phyloP scores from a whole-genome alignment of 2,888 invertebrate species.

The Branchellion lobata region DNA sequence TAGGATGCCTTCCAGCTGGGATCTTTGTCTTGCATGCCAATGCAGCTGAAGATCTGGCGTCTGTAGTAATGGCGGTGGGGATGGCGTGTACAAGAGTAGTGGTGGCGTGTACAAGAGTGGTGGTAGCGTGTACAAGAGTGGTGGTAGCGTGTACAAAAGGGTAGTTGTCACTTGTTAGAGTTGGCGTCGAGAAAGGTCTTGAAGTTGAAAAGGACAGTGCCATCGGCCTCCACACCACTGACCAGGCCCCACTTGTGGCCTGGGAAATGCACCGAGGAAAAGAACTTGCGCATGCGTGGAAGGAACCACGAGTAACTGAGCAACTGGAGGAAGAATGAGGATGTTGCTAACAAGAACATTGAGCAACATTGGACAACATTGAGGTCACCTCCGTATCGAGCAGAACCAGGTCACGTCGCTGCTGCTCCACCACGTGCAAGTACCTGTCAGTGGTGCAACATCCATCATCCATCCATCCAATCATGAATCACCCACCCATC shows the following conservation, averaged over 20 bases:
- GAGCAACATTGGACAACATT: too few relatives aligned
- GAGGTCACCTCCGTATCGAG: slow-evolving; percentile 59
- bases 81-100: neutral
- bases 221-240: slow-evolving; percentile 52
- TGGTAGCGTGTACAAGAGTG: too few relatives aligned
- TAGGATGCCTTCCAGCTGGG: slow-evolving; percentile 56
- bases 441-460: slow-evolving; percentile 53
- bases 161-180: slow-evolving; percentile 53
- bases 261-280: slow-evolving; percentile 55
- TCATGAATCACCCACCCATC: neutral
- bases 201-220: slow-evolving; percentile 56
- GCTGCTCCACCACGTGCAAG: slow-evolving; percentile 57
- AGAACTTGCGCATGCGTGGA: slow-evolving; percentile 54
- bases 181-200: slow-evolving; percentile 57
- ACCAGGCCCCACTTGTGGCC: slow-evolving; percentile 55
- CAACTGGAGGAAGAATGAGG: slow-evolving; percentile 52
- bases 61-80: too few relatives aligned
- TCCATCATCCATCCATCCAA: too few relatives aligned
- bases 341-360: neutral
- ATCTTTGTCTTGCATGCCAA: slow-evolving; percentile 59
- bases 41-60: slow-evolving; percentile 57
- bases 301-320: slow-evolving; percentile 59
- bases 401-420: slow-evolving; percentile 56
- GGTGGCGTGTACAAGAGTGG: too few relatives aligned
- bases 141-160: neutral